Conservation (phyloP, 1,140 invertebrate species). For the Drosophila novamexicana region DNA sequence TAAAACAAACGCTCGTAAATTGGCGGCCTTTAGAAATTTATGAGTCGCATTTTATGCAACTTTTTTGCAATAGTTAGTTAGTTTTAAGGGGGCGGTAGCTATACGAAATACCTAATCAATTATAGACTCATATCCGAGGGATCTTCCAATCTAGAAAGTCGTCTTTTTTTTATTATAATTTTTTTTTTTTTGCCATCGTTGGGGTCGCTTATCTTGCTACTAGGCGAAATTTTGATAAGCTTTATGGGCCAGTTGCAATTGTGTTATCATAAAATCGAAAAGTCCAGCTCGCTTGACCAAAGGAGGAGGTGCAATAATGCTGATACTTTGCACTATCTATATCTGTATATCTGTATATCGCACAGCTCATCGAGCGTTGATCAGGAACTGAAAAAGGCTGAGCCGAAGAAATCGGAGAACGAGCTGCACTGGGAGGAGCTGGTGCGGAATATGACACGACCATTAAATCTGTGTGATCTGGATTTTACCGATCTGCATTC, state of each 20-base stretch:
- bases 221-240: slow-evolving; percentile 45
- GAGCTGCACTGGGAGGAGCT: slow-evolving; percentile 98
- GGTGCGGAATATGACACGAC: slow-evolving; percentile 91
- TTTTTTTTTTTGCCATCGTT: slow-evolving; percentile 12
- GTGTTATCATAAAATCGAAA: slow-evolving; percentile 17
- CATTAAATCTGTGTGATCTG: slow-evolving; percentile 96
- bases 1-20: slow-evolving; percentile 10
- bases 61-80: not conserved
- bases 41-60: slow-evolving; percentile 5
- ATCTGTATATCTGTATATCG: not conserved
- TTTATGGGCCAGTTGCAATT: slow-evolving; percentile 14
- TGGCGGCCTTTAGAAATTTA: slow-evolving; percentile 4
- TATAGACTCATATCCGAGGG: not conserved
- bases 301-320: not conserved
- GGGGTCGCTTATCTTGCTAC: slow-evolving; percentile 50
- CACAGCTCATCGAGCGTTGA: slow-evolving; percentile 84
- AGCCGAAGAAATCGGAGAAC: slow-evolving; percentile 94
- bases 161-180: not conserved
- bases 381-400: slow-evolving; percentile 86
- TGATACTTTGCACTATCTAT: slow-evolving; percentile 10
- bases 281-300: slow-evolving; percentile 27
- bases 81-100: not conserved
- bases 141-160: slow-evolving; percentile 25
- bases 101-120: not conserved
- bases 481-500: slow-evolving; percentile 97